phyloP scores from a whole-genome alignment of 2,888 invertebrate genomes.

The Tupiocoris notatus region DNA sequence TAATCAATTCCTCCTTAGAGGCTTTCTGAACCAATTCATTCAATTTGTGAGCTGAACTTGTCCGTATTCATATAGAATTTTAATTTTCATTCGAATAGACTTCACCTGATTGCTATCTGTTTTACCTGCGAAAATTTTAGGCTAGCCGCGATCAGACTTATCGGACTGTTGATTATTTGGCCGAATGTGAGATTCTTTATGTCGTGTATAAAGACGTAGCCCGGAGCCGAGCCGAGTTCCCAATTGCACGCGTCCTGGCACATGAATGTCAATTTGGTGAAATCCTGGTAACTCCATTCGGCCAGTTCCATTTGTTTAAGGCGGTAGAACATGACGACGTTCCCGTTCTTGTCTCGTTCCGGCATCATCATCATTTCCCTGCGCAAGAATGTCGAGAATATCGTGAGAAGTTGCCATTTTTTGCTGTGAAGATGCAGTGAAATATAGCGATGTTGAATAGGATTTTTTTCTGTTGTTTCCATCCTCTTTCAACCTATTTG shows the following conservation, averaged over 20 bases:
- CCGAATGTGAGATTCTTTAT: constrained; percentile 46
- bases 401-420: too few species aligned
- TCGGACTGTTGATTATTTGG: constrained; percentile 47
- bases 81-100: too few species aligned
- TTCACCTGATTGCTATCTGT: neutral
- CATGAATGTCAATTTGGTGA: constrained; percentile 48
- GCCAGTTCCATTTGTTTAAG: constrained; percentile 32
- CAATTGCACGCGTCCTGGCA: constrained; percentile 49
- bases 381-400: too few species aligned
- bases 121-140: constrained; percentile 50
- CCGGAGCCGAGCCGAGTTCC: constrained; percentile 48
- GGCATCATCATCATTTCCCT: constrained; percentile 37
- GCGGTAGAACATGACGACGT: constrained; percentile 24
- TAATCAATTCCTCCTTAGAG: too few species aligned
- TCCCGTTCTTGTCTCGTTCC: constrained; percentile 44
- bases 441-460: too few species aligned
- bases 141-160: constrained; percentile 47
- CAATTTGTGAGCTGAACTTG: too few species aligned
- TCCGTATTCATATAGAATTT: too few species aligned
- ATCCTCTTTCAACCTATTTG: too few species aligned
- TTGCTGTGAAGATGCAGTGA: too few species aligned
- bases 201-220: constrained; percentile 48
- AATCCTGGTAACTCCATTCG: constrained; percentile 40
- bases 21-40: too few species aligned
- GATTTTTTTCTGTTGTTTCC: too few species aligned